A percentile compares a stretch with the other conserved stretches of the same genome.
Evolutionary conservation across 2,888 invertebrate genomes (phyloP).

Genomic region (Neoscelio sp.): DNA sequence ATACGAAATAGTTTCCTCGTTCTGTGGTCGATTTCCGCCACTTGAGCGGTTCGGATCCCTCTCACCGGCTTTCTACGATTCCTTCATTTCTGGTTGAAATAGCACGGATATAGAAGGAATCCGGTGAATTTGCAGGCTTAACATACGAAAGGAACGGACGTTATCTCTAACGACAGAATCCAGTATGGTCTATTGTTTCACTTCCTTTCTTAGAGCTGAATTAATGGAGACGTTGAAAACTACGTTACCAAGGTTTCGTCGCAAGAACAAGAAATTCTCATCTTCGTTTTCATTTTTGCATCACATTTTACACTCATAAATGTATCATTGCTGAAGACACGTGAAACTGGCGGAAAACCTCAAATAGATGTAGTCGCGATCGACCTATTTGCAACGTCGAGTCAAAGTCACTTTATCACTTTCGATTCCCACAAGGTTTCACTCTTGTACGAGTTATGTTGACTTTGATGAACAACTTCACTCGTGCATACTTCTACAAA

Average conservation of each 20-base stretch:
- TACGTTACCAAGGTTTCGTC: background rate
- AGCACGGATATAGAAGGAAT: constrained; percentile 66
- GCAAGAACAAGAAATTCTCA: constrained; percentile 4
- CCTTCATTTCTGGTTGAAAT: constrained; percentile 68
- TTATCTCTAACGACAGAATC: constrained; percentile 62
- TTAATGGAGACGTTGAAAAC: constrained; percentile 49
- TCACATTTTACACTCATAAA: constrained; percentile 2
- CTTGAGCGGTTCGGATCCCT: constrained; percentile 64
- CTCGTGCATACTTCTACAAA: constrained; percentile 27
- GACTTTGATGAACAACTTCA: constrained; percentile 55
- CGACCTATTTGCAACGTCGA: constrained; percentile 51
- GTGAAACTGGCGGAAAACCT: background rate
- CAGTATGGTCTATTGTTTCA: constrained; percentile 63
- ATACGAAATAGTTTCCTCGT: constrained; percentile 63
- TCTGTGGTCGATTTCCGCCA: constrained; percentile 66
- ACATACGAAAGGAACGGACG: constrained; percentile 64
- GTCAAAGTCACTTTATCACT: constrained; percentile 65
- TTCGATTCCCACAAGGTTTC: constrained; percentile 61
- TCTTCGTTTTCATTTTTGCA: background rate
- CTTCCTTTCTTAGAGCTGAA: constrained; percentile 61
- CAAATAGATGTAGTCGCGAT: constrained; percentile 28
- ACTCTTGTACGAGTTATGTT: constrained; percentile 55
- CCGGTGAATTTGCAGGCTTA: constrained; percentile 67
- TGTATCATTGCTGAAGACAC: constrained; percentile 5
- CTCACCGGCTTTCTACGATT: constrained; percentile 59